phyloP scores from a whole-genome alignment of 2,797 vertebrate genomes.

The Danionella dracula region DNA sequence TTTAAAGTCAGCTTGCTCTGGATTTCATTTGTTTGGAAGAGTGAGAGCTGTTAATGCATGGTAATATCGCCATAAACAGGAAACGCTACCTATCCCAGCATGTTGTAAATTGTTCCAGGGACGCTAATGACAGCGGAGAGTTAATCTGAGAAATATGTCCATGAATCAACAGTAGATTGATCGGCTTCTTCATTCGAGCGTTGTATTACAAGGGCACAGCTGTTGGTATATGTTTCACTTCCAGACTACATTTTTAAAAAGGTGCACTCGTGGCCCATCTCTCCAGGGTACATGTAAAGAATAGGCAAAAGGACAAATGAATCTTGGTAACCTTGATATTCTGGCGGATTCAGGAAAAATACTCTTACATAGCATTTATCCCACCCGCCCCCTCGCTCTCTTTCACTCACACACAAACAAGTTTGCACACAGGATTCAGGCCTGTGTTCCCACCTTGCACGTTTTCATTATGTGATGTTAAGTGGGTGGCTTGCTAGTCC shows the following conservation, averaged over 20 bases:
- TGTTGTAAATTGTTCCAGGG: constrained; percentile 59
- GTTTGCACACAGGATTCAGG: background rate
- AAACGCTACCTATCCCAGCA: constrained; percentile 69
- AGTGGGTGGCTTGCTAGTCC: constrained; percentile 47
- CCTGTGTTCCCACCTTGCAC: constrained; percentile 43
- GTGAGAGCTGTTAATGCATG: constrained; percentile 82
- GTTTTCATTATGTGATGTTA: constrained; percentile 48
- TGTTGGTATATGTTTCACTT: constrained; percentile 34
- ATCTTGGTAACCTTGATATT: constrained; percentile 30
- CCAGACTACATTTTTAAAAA: constrained; percentile 41
- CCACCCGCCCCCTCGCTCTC: background rate
- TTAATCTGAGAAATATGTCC: constrained; percentile 43
- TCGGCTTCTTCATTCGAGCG: constrained; percentile 22
- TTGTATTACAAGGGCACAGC: constrained; percentile 18
- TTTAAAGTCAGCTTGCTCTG: constrained; percentile 87
- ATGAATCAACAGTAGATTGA: constrained; percentile 47
- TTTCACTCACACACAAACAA: background rate
- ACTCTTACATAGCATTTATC: constrained; percentile 4
- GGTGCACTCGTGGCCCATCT: constrained; percentile 18
- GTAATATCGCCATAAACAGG: constrained; percentile 80
- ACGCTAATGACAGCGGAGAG: constrained; percentile 38
- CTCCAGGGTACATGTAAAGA: constrained; percentile 17
- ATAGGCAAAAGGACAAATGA: constrained; percentile 14
- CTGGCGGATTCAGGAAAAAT: background rate
- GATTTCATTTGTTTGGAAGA: constrained; percentile 88